phyloP scores from a whole-genome alignment of 2,888 invertebrate genomes.

The Pseudococcus viburni region DNA sequence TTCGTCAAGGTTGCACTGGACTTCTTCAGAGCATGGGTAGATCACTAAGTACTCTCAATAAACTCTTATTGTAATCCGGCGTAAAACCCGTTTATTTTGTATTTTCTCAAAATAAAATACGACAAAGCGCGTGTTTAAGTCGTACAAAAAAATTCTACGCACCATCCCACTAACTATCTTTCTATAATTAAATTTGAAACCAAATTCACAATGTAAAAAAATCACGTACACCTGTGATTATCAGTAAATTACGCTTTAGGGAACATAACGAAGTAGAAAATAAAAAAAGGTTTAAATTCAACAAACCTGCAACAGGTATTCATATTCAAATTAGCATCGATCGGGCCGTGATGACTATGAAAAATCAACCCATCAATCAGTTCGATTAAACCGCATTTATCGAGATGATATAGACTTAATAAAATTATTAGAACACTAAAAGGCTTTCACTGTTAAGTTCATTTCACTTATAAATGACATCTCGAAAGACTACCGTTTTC shows the following conservation, averaged over 20 bases:
- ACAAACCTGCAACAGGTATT: constrained; percentile 15
- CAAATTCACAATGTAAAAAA: no score
- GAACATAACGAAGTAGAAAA: neutral
- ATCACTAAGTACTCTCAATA: no score
- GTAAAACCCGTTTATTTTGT: no score
- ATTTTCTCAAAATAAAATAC: no score
- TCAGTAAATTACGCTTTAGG: neutral
- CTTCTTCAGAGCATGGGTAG: no score
- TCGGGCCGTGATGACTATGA: constrained; percentile 7
- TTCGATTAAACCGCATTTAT: constrained; percentile 28
- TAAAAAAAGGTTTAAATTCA: neutral
- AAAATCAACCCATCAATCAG: constrained; percentile 36
- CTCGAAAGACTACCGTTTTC: constrained; percentile 30
- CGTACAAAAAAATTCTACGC: no score
- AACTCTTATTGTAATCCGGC: no score
- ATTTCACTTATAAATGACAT: constrained; percentile 33
- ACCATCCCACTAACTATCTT: no score
- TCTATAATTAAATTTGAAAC: no score
- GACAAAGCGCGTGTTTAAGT: no score
- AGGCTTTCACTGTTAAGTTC: constrained; percentile 48
- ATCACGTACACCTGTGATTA: neutral
- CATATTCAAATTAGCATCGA: neutral
- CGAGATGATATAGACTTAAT: constrained; percentile 20
- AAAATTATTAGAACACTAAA: neutral
- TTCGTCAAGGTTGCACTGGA: no score